phyloP scores from a whole-genome alignment of 2,888 invertebrate genomes.

The Mythimna albipuncta region DNA sequence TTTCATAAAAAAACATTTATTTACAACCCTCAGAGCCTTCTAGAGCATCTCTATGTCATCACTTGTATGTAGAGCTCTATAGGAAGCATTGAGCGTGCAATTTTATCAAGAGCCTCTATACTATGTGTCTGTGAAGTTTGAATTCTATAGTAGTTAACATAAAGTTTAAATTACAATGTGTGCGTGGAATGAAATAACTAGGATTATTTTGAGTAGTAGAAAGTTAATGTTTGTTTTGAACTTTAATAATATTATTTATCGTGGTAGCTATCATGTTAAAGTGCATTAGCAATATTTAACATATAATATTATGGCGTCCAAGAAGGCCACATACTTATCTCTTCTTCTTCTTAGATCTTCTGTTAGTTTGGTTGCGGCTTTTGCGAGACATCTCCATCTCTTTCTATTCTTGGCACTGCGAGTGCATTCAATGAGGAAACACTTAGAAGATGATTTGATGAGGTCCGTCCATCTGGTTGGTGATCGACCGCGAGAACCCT shows the following conservation, averaged over 20 bases:
- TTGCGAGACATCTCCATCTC: too few relatives aligned
- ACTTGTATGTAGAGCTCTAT: conserved; percentile 45
- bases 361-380: too few relatives aligned
- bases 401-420: too few relatives aligned
- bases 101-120: conserved; percentile 41
- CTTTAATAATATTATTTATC: conserved; percentile 12
- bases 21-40: conserved; percentile 25
- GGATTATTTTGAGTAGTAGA: not conserved
- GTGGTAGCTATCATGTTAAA: not conserved
- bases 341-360: too few relatives aligned
- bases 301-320: too few relatives aligned
- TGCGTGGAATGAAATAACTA: not conserved
- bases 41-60: conserved; percentile 46
- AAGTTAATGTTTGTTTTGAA: conserved; percentile 24
- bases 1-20: conserved; percentile 34
- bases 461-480: too few relatives aligned
- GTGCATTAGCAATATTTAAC: too few relatives aligned
- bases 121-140: not conserved
- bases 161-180: not conserved
- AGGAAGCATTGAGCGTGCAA: conserved; percentile 39
- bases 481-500: too few relatives aligned
- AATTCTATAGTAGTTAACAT: accelerated
- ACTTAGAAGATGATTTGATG: too few relatives aligned
- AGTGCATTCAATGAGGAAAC: too few relatives aligned
- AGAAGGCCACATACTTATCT: too few relatives aligned